These are phyloP conservation scores for Cerastis leucographa DNA, from an alignment of 2,888 invertebrate species.

Conservation along the genomic window DNA sequence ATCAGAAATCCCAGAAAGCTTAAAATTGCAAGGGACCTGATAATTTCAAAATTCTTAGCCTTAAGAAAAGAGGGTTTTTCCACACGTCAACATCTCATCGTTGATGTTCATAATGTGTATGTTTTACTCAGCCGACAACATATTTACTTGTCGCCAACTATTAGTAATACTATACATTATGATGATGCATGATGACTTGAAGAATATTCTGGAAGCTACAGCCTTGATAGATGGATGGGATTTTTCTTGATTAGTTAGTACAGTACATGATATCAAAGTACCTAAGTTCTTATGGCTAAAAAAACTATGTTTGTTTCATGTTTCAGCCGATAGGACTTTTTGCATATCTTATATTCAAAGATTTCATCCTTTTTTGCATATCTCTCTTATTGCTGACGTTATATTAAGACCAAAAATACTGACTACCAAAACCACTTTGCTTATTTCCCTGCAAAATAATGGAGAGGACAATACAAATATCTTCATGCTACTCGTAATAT, in stretches of 20 bases:
- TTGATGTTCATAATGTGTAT: slow-evolving; percentile 27
- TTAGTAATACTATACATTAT: slow-evolving; percentile 14
- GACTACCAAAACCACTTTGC: background rate
- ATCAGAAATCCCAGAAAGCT: background rate
- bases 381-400: background rate
- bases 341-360: background rate
- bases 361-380: background rate
- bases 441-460: background rate
- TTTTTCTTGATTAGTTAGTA: background rate
- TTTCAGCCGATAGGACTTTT: no score
- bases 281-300: background rate
- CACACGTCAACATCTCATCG: background rate
- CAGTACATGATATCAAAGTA: background rate
- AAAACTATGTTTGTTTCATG: background rate
- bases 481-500: background rate
- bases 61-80: slow-evolving; percentile 19
- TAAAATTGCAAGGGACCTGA: no score
- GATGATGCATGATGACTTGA: slow-evolving; percentile 22
- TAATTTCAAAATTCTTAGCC: background rate
- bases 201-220: slow-evolving; percentile 22
- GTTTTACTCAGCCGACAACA: slow-evolving; percentile 17
- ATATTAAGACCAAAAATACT: background rate
- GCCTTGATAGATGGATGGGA: slow-evolving; percentile 2
- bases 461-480: background rate
- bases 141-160: slow-evolving; percentile 24